Evolutionary conservation across 2,888 invertebrate species (phyloP).

Genomic region (Brassicogethes aeneus): DNA sequence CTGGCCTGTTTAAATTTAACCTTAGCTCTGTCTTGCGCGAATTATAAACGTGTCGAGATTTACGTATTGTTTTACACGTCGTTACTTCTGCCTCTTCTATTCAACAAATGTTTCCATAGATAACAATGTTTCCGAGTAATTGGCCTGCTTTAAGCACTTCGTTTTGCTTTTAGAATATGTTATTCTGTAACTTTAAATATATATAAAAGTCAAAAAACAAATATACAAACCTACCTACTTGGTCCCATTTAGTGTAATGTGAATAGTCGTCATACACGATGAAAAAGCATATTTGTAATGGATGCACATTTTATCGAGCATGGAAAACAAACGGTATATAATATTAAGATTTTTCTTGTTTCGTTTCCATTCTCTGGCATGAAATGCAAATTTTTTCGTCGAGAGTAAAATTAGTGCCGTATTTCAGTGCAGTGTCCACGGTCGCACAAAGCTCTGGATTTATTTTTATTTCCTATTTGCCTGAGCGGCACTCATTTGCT

Average conservation of each 20-base stretch:
- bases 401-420: conserved; percentile 7
- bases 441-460: conserved; percentile 10
- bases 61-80: no score
- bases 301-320: not conserved
- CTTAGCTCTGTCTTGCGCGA: not conserved
- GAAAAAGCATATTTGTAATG: not conserved
- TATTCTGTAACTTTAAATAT: no score
- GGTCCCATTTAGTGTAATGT: no score
- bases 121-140: no score
- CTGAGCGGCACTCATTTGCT: conserved; percentile 16
- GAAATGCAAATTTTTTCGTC: conserved; percentile 2
- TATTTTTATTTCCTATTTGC: conserved; percentile 18
- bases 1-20: not conserved
- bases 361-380: not conserved
- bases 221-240: no score
- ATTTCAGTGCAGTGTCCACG: conserved; percentile 5
- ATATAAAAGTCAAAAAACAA: no score
- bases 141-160: no score
- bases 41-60: no score
- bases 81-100: no score
- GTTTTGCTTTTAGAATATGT: no score
- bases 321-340: not conserved
- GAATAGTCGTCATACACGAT: no score
- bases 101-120: no score
- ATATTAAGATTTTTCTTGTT: not conserved